Base-by-base conservation (phyloP, 2,113 vertebrate genomes). In the Dasyprocta punctata region DNA sequence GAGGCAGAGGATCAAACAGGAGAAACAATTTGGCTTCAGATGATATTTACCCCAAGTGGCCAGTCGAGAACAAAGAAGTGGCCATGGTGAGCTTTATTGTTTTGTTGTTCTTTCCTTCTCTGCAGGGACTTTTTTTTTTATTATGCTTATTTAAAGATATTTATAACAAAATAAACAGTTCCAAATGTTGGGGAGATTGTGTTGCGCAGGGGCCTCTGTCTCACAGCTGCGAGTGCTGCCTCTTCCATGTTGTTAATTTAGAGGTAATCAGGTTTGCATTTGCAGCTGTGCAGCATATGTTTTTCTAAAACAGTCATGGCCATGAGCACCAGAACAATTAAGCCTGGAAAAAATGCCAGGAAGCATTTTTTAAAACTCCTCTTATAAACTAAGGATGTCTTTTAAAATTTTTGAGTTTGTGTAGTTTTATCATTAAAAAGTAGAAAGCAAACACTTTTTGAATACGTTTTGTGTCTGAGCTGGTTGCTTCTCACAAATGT, bases 201-300 rank as follows among this genome's bases (percentile, higher is more conserved):
- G 1, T 63, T 88, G 94, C 24, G 9, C 49, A 71, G 49, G 38
- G 65, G 81, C n/a, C 36, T 67, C 7, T 49, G 30, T 94, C 44
- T 91, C 92, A 41, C 85, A 96, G 97, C 92, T 97, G 84, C 88
- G 87, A 84, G 63, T 6, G 0, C 24, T 71, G 88, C 90, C 89
- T 98, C 78, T 95, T 60, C 0, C 54, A 0, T 49, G 85, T 89
- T 93, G 83, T 92, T 97, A 96, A 98, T 98, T 96, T 97, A 87
- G 89, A 97, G 93, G 85, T 92, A 98, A 97, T 95, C 92, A 97
- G 90, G 22, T 97, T 97, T 98, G 96, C 56, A 85, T 98, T 91
- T 97, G 96, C 96, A 0, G 1, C 96, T 5, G 26, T 71, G 93
- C 20, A 54, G 69, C 90, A 49, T 90, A 89, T 97, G 95, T 88